Evolutionary conservation across 2,797 vertebrate species (phyloP).

Genomic region (Taeniopygia guttata): DNA sequence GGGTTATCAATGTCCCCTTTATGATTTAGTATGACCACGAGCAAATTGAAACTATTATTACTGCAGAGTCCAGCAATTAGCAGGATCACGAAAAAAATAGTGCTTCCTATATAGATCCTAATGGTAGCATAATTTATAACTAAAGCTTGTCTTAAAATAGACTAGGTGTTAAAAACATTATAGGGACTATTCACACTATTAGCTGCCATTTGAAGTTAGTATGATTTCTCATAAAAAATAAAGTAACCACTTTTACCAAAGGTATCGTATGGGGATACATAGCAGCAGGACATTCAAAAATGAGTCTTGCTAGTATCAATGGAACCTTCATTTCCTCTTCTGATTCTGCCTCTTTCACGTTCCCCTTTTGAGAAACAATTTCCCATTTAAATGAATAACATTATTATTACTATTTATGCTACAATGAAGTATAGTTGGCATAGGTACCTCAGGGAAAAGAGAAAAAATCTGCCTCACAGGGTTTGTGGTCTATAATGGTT

Average conservation of each 20-base stretch:
- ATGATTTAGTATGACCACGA: not conserved
- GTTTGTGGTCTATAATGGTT: not conserved
- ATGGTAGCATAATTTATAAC: not conserved
- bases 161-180: not conserved
- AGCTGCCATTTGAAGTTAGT: not conserved
- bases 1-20: not conserved
- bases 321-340: not conserved
- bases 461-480: not conserved
- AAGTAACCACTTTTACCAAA: not conserved
- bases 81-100: not conserved
- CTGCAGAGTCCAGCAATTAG: not conserved
- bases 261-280: not conserved
- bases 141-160: not conserved
- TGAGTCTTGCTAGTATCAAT: not conserved
- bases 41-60: not conserved
- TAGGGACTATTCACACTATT: not conserved
- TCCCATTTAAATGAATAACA: slow-evolving; percentile 32
- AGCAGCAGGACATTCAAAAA: not conserved
- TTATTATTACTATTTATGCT: slow-evolving; percentile 21
- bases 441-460: slow-evolving; percentile 9
- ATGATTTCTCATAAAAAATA: not conserved
- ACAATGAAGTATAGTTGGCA: not conserved
- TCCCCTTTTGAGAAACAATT: not conserved
- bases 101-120: not conserved
- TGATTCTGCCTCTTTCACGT: not conserved